Evolutionary conservation across 2,888 invertebrate species (phyloP), one percentile per base, ranked within the genome.

Genomic region (Sphaeridia pumilis): DNA sequence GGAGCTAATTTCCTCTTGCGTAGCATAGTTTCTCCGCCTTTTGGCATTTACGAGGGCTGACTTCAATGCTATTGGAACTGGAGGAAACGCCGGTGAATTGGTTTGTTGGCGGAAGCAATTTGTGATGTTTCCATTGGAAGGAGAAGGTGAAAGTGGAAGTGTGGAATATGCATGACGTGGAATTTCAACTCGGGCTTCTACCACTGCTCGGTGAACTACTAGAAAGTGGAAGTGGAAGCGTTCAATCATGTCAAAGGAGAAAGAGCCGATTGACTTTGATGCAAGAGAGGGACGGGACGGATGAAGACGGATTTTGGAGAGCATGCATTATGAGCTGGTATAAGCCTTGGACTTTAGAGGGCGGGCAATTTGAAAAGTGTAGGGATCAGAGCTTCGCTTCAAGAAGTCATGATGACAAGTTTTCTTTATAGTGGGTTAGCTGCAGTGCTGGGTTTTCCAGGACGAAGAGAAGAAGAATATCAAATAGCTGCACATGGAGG

Each of bases 381-480:
- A n/a, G n/a, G n/a, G n/a, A n/a, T n/a, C n/a, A n/a, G n/a, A n/a
- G n/a, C n/a, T n/a, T n/a, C n/a, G n/a, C n/a, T n/a, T n/a, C n/a
- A n/a, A n/a, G n/a, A n/a, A n/a, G n/a, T n/a, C n/a, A n/a, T n/a
- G n/a, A n/a, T n/a, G n/a, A n/a, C n/a, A n/a, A n/a, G n/a, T n/a
- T n/a, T n/a, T n/a, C 26, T 25, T 24, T 43, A 20, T 31, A 31
- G 31, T 31, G 31, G 12, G 31, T 31, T 5, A 42, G 42, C 42
- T 42, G 44, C 28, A 26, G 44, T 44, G 46, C 36, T 46, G 46
- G 36, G 36, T 46, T 46, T 46, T 34, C 34, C 34, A 35, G 46
- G 36, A 46, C 36, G 36, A n/a, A n/a, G n/a, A 46, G 25, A 46
- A 35, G 46, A 34, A 46, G 46, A 46, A 35, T n/a, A n/a, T n/a